Percentiles rank a stretch among this genome's conserved stretches.
These are phyloP conservation scores for Osmoderma eremita DNA, from an alignment of 2,888 invertebrate species.

Conservation along the genomic window DNA sequence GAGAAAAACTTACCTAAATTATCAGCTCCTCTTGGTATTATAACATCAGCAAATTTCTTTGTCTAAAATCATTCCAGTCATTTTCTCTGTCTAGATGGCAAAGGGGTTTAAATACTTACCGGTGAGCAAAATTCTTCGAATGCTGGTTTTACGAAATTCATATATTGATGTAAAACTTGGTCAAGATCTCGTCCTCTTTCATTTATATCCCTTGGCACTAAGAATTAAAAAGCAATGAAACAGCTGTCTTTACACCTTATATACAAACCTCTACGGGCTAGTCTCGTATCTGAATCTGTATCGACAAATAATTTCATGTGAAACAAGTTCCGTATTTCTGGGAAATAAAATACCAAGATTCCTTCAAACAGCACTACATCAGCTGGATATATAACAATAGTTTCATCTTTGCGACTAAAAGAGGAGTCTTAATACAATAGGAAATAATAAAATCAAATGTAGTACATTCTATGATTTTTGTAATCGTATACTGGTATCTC, in stretches of 20 bases:
- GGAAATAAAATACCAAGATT: conserved; percentile 97
- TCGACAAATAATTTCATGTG: conserved; percentile 99
- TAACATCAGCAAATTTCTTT: conserved; percentile 99
- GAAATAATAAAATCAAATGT: not conserved
- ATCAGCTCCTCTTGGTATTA: conserved; percentile 98
- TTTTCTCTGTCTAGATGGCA: no score
- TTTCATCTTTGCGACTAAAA: conserved; percentile 71
- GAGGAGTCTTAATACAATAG: not conserved
- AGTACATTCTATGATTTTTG: conserved; percentile 87
- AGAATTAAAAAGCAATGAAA: conserved; percentile 46
- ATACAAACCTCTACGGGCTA: conserved; percentile 88
- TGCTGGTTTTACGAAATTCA: conserved; percentile 98
- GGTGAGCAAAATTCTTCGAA: conserved; percentile 99
- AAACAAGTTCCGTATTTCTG: conserved; percentile 92
- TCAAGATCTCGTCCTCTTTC: conserved; percentile 94
- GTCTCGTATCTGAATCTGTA: conserved; percentile 96
- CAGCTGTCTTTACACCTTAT: not conserved
- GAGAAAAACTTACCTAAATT: conserved; percentile 85
- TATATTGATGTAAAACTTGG: conserved; percentile 95
- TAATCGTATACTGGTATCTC: conserved; percentile 95
- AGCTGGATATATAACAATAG: conserved; percentile 88
- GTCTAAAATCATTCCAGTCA: conserved; percentile 73
- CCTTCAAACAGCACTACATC: conserved; percentile 98
- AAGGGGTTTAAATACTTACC: conserved; percentile 70
- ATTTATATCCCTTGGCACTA: conserved; percentile 95